These are phyloP conservation scores for Pentamera pediparva DNA, from an alignment of 53 echinoderm and acorn worm genomes.

Conservation along the genomic window DNA sequence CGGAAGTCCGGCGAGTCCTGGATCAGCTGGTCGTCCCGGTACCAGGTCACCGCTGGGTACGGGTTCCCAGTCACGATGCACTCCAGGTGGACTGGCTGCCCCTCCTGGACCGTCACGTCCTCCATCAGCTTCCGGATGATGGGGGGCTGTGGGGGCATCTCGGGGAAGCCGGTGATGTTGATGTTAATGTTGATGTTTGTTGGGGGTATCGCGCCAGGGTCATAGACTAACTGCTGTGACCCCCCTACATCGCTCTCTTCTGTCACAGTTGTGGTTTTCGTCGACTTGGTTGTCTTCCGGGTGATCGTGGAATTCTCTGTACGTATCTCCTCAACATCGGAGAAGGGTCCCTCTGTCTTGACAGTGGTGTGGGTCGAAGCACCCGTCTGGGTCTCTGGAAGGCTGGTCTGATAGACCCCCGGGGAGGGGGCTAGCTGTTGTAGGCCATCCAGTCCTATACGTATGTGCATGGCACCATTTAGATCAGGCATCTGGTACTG, in stretches of 20 bases:
- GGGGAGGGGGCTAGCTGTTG: conserved; percentile 1
- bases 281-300: conserved; percentile 70
- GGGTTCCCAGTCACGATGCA: conserved; percentile 89
- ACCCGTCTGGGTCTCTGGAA: neutral
- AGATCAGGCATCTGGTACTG: conserved; percentile 30
- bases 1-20: conserved; percentile 89
- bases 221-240: neutral
- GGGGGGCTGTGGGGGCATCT: conserved; percentile 73
- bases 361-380: conserved; percentile 36
- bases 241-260: conserved; percentile 58
- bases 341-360: conserved; percentile 43
- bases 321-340: conserved; percentile 47
- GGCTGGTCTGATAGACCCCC: conserved; percentile 21
- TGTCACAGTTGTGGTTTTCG: conserved; percentile 78
- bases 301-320: conserved; percentile 43
- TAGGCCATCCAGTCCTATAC: conserved; percentile 24
- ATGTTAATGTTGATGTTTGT: conserved; percentile 89
- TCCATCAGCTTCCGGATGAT: conserved; percentile 67
- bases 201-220: conserved; percentile 46
- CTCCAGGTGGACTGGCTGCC: conserved; percentile 75
- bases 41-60: conserved; percentile 80
- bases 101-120: conserved; percentile 63
- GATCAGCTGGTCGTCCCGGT: conserved; percentile 67
- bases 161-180: conserved; percentile 76
- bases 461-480: conserved; percentile 27